phyloP scores from a whole-genome alignment of 92 coral and sea anemone species.

The Muricea muricata region DNA sequence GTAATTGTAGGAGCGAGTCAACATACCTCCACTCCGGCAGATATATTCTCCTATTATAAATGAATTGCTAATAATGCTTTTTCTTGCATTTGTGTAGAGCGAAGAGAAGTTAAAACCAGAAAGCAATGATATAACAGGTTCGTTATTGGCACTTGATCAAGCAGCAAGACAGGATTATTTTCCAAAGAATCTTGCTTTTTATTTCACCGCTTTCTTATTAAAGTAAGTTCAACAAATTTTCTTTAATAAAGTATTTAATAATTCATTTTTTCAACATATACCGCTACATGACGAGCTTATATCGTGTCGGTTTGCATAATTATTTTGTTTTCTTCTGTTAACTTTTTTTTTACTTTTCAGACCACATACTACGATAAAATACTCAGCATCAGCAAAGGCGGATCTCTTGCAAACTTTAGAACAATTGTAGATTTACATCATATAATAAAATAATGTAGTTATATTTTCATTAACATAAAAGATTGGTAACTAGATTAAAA shows the following conservation, averaged over 20 bases:
- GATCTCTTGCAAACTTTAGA: constrained; percentile 79
- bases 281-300: too few species aligned
- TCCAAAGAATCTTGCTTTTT: constrained; percentile 78
- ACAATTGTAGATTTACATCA: constrained; percentile 57
- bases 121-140: constrained; percentile 77
- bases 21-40: too few species aligned
- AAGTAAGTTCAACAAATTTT: constrained; percentile 65
- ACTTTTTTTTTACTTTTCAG: constrained; percentile 39
- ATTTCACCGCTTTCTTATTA: constrained; percentile 85
- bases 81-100: constrained; percentile 60
- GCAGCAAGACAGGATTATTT: constrained; percentile 89
- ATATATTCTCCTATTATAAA: neutral
- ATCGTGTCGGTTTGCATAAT: too few species aligned
- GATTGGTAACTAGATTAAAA: neutral
- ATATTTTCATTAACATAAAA: neutral
- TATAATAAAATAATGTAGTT: neutral
- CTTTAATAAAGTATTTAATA: too few species aligned
- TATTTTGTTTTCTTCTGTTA: too few species aligned
- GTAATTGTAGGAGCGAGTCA: too few species aligned
- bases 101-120: constrained; percentile 85
- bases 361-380: constrained; percentile 65
- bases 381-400: constrained; percentile 58
- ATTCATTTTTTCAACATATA: too few species aligned
- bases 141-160: constrained; percentile 77
- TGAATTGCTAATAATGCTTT: neutral